Evolutionary conservation across 2,888 invertebrate genomes (phyloP), one percentile per base, ranked within the genome.

Genomic region (Cartodere bifasciata): DNA sequence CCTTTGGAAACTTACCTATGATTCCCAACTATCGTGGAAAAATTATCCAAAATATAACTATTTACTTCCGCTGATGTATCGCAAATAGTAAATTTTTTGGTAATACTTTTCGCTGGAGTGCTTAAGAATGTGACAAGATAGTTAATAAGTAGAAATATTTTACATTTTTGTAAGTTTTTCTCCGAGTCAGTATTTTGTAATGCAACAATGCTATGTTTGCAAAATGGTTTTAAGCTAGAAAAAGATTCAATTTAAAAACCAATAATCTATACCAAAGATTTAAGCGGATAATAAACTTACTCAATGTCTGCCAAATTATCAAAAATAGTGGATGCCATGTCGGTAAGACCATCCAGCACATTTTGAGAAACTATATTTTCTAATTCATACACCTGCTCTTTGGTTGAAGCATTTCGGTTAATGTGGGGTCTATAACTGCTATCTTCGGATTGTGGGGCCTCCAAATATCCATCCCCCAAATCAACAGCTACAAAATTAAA

Each of bases 351-450:
- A 29, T 64, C 56, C 21, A 55, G 56, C 14, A 67, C 54, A 0
- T 62, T 55, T 3, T 52, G 42, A 0, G 62, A 61, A 22, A 71
- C 45, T 10, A 71, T 59, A 14, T 56, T 50, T 13, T 63, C 41
- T 7, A 68, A 38, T 29, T 60, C 50, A 32, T 70, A 72, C 0
- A 72, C 63, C 16, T 65, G 54, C 32, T 63, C 60, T 1, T 60
- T 51, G 23, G 42, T 55, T 2, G 47, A 48, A 0, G 71, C 70
- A 3, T 59, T 48, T 40, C 67, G 51, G 38, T 72, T 59, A 6
- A 71, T 68, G 0, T 59, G 53, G 2, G 70, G 70, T 41, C 64
- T 53, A 36, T 70, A 70, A 17, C 58, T 56, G 29, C 42, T 48
- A 14, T 47, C 46, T n/a, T n/a, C n/a, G n/a, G n/a, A n/a, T n/a